Evolutionary conservation across 2,113 vertebrate genomes (phyloP).

Genomic region (Elanus axillaris): DNA sequence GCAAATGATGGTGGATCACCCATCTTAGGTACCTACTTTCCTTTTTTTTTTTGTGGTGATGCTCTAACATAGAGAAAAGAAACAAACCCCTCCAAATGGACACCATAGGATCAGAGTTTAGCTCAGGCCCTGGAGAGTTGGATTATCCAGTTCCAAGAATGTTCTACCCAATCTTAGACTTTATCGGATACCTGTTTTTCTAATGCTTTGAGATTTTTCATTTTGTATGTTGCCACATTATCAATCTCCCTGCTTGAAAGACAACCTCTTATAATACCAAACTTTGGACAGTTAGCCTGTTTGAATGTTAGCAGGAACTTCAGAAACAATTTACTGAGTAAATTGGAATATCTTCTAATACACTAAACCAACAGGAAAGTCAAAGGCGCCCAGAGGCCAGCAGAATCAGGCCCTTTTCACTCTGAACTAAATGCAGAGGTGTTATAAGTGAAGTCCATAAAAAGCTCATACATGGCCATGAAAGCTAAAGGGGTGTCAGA

Average conservation of each 20-base stretch:
- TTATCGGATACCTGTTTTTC: background rate
- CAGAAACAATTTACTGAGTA: background rate
- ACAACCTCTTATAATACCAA: background rate
- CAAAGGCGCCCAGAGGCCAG: background rate
- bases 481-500: background rate
- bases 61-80: background rate
- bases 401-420: background rate
- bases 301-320: background rate
- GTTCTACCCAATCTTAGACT: background rate
- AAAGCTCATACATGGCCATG: rapidly evolving
- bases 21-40: constrained; percentile 79
- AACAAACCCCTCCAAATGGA: background rate
- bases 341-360: background rate
- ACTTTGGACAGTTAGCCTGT: background rate
- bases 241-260: background rate
- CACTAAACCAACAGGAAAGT: background rate
- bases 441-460: background rate
- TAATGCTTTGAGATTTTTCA: background rate
- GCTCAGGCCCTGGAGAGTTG: background rate
- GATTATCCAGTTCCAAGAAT: background rate
- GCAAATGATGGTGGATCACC: constrained; percentile 89
- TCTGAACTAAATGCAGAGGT: background rate
- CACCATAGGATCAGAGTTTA: background rate
- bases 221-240: background rate
- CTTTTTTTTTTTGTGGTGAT: background rate